Conservation (phyloP, 2,888 invertebrate genomes). For the Ectemnius cavifrons region DNA sequence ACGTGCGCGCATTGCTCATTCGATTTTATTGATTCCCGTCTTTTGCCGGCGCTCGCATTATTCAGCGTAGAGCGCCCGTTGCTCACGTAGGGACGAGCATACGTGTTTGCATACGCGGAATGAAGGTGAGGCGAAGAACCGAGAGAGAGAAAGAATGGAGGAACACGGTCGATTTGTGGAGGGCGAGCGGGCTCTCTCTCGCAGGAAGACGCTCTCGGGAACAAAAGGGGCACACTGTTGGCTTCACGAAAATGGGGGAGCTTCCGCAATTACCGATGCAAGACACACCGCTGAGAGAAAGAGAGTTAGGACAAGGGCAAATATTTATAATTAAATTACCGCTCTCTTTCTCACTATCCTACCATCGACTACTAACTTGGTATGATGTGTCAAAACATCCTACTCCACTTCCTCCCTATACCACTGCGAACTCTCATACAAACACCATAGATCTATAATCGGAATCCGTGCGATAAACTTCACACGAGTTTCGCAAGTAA, state of each 20-base stretch:
- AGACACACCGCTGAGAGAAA: conserved; percentile 28
- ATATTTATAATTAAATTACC: conserved; percentile 34
- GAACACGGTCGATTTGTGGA: conserved; percentile 53
- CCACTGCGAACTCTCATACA: no score
- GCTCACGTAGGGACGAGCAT: no score
- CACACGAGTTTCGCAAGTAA: no score
- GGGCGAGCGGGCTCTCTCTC: conserved; percentile 37
- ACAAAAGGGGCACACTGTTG: conserved; percentile 48
- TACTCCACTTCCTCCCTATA: not conserved
- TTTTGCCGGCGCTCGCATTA: no score
- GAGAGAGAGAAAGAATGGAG: conserved; percentile 16
- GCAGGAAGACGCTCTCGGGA: conserved; percentile 10
- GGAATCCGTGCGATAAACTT: no score
- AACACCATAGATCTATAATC: no score
- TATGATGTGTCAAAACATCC: not conserved
- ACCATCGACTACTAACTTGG: not conserved
- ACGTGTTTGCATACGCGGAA: no score
- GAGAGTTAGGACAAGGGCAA: conserved; percentile 20
- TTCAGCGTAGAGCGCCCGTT: no score
- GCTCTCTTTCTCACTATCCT: no score
- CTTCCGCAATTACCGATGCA: conserved; percentile 49
- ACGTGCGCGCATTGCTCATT: no score
- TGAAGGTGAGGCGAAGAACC: no score
- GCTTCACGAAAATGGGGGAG: conserved; percentile 56
- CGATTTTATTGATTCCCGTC: no score